Evolutionary conservation across 2,888 invertebrate species (phyloP), one percentile per base, ranked within the genome.

Genomic region (Agonopterix arenella): DNA sequence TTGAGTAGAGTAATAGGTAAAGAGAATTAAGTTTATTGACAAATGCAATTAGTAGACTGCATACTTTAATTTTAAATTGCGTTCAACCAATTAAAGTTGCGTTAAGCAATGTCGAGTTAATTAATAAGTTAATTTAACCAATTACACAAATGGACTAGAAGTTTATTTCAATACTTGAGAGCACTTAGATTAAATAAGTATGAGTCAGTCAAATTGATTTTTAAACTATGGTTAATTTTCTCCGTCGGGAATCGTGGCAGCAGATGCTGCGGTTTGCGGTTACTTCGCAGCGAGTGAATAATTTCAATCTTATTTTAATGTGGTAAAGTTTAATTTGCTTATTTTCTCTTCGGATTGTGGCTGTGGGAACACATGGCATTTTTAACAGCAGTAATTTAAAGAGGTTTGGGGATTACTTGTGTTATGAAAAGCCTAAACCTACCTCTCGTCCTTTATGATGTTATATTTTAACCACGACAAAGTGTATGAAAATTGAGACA

Each of bases 181-280:
- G 28, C 28, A 28, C 28, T 28, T 28, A 46, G 36, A 45, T 43
- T 44, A 47, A 44, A 40, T 46, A 46, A 44, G 28, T 47, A 38
- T 16, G 47, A 47, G 45, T 48, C 44, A 44, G 50, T 56, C 66
- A 73, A 28, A 71, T 71, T 61, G 64, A 68, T 72, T 70, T 70
- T 76, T 72, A 66, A 70, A 70, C 66, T 76, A 76, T 66, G 76
- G 78, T 76, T 71, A 66, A 65, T 68, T 66, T 63, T 48, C 56
- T 62, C 68, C 65, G 73, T 61, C 68, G 75, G 73, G 58, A 55
- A 67, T 64, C 57, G 67, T 64, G 66, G 66, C 74, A 76, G 75
- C 80, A 80, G 76, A 76, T 79, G 80, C 69, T 69, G 73, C 62
- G 74, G 75, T 65, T 64, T 76, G 77, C 64, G 76, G 78, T 44